Evolutionary conservation across 2,113 vertebrate genomes (phyloP), one percentile per base, ranked within the genome.

Genomic region (Megaceryle torquata): DNA sequence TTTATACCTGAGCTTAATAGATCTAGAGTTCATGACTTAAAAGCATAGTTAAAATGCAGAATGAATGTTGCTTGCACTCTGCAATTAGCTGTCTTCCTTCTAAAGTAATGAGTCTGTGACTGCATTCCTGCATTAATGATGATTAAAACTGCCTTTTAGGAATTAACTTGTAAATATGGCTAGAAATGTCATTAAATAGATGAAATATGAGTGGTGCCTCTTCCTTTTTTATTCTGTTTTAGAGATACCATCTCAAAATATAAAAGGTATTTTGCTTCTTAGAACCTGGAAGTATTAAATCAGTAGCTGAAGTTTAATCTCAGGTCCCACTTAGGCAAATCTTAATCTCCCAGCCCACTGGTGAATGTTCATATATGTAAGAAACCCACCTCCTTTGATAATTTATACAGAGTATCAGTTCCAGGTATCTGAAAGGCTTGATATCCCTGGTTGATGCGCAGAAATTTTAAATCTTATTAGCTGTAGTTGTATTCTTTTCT

Each of bases 141-240:
- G n/a, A 83, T 61, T 93, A 77, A 82, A 74, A 48, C 5, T 15
- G 24, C 44, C 67, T 39, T 88, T 61, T 65, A 69, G 46, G 24
- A 71, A 70, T 63, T 67, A 68, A 37, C 11, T 39, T n/a, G 24
- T 89, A 74, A 75, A 68, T 63, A 31, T 11, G 13, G 13, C 14
- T 43, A 76, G 70, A 86, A 89, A 77, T 51, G 12, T n/a, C 9
- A 28, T 33, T 19, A 80, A 87, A 80, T 68, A 72, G 33, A 20
- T 0, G n/a, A 88, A 75, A 61, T 61, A 28, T 0, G 3, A 63
- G 9, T 0, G 3, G 15, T 56, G 6, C 9, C 37, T 68, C 26
- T 75, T 92, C 29, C 9, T 51, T 83, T 67, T 14, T 3, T 57
- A 35, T 39, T 33, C 65, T 31, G 4, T 75, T 5, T 53, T 63